A percentile compares a stretch with the other conserved stretches of the same genome.
These are phyloP conservation scores for Acipenser ruthenus DNA, from an alignment of 2,797 vertebrate species.

Conservation along the genomic window DNA sequence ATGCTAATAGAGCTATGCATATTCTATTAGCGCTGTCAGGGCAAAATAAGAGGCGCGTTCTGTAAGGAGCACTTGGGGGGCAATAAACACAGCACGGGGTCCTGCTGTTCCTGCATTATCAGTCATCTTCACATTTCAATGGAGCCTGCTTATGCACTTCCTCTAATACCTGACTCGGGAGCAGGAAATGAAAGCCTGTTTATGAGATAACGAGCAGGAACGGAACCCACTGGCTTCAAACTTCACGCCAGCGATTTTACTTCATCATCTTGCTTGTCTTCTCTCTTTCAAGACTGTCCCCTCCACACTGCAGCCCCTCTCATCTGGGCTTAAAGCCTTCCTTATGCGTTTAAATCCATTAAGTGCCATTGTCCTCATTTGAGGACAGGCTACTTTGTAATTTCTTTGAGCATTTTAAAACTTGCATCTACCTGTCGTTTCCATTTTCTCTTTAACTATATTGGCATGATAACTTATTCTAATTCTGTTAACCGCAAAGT, in stretches of 20 bases:
- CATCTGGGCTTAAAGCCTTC: too few relatives aligned
- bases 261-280: too few relatives aligned
- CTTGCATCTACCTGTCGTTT: too few relatives aligned
- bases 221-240: not conserved
- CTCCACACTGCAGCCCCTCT: too few relatives aligned
- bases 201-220: constrained; percentile 12
- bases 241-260: not conserved
- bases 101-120: constrained; percentile 68
- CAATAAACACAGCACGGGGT: constrained; percentile 79
- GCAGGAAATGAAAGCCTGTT: constrained; percentile 41
- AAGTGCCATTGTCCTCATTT: too few relatives aligned
- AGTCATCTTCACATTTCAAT: constrained; percentile 75
- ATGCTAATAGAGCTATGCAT: constrained; percentile 91
- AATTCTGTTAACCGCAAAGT: too few relatives aligned
- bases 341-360: too few relatives aligned
- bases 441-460: too few relatives aligned
- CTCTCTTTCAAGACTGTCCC: too few relatives aligned
- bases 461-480: too few relatives aligned
- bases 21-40: constrained; percentile 85
- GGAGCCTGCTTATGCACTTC: constrained; percentile 52
- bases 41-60: constrained; percentile 76
- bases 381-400: too few relatives aligned
- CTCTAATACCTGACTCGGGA: constrained; percentile 40
- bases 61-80: constrained; percentile 78
- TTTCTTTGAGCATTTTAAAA: too few relatives aligned